Conservation (phyloP, 2,888 invertebrate genomes). For the Rapana venosa region DNA sequence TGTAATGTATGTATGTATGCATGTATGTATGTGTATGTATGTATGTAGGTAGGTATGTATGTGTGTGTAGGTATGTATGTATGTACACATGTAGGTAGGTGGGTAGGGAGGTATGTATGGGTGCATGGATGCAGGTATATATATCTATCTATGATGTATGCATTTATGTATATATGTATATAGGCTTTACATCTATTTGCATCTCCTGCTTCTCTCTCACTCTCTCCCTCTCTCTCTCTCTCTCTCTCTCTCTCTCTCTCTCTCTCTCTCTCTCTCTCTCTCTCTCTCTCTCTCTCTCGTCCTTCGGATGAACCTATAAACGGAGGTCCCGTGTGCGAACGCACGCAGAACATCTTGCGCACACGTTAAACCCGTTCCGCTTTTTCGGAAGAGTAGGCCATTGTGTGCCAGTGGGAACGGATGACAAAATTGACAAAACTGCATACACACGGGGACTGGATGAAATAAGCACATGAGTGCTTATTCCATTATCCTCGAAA, state of each 20-base stretch:
- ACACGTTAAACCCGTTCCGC: too few species aligned
- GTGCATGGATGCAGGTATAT: background rate
- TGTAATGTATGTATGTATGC: background rate
- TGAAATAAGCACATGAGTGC: too few species aligned
- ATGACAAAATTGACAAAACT: too few species aligned
- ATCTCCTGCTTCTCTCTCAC: background rate
- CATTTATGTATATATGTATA: background rate
- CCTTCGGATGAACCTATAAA: too few species aligned
- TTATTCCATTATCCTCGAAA: too few species aligned
- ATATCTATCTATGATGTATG: background rate
- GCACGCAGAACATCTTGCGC: too few species aligned
- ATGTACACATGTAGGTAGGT: background rate
- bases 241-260: background rate
- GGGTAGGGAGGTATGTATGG: background rate
- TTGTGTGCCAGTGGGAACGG: too few species aligned
- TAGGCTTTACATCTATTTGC: background rate
- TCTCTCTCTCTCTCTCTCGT: too few species aligned
- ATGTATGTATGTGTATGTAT: background rate
- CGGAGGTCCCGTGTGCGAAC: too few species aligned
- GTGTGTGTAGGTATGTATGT: background rate
- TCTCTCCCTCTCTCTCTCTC: conserved; percentile 14
- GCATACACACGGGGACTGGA: too few species aligned
- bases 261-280: too few species aligned
- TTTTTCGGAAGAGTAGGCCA: too few species aligned
- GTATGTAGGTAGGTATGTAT: background rate